Conservation (phyloP, 2,797 vertebrate genomes). For the Erethizon dorsatum region DNA sequence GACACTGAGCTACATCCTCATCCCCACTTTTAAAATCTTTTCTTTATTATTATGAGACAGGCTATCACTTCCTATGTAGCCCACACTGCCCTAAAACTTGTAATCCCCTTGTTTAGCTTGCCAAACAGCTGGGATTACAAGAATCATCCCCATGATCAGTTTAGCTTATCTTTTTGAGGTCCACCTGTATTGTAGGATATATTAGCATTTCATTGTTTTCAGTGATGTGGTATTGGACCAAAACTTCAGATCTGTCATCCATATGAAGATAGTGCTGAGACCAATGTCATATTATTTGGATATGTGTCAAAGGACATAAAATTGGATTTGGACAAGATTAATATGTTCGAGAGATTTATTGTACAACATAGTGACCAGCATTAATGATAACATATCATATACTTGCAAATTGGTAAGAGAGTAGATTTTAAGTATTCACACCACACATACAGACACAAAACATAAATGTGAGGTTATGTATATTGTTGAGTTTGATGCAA, state of each 20-base stretch:
- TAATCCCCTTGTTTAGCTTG: not conserved
- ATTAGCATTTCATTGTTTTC: not conserved
- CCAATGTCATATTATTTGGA: not conserved
- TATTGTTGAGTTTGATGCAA: not conserved
- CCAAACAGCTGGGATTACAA: not conserved
- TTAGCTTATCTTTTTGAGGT: not conserved
- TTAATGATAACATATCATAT: not conserved
- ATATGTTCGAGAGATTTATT: too few relatives aligned
- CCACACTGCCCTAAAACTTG: not conserved
- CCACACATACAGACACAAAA: too few relatives aligned
- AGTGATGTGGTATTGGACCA: fast-evolving
- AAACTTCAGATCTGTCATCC: not conserved
- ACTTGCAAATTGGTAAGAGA: not conserved
- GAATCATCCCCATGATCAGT: not conserved
- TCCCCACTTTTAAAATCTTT: not conserved
- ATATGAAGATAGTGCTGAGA: fast-evolving
- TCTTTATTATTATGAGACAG: not conserved
- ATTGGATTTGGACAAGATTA: not conserved
- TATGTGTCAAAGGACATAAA: not conserved
- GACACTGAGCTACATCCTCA: not conserved
- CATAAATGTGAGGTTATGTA: not conserved
- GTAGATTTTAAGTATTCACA: not conserved
- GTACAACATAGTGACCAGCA: too few relatives aligned
- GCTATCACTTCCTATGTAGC: not conserved
- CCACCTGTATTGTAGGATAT: not conserved